Evolutionary conservation across 2,797 vertebrate species (phyloP).

Genomic region (Gymnopithys bicolor): DNA sequence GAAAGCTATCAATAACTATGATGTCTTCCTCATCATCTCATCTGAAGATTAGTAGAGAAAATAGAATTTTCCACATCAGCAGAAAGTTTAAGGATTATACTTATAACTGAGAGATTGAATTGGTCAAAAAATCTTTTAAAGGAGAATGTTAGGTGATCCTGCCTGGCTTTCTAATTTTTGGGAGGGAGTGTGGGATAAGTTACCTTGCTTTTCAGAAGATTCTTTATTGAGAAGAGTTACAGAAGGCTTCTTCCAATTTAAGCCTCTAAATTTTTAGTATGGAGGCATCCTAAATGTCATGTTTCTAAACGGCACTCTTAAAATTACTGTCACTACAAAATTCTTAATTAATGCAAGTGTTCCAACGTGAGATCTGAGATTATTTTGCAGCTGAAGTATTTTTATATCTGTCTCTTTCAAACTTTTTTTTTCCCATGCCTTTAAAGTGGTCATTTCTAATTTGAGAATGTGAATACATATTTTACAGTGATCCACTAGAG

Average conservation of each 20-base stretch:
- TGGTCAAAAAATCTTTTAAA: neutral
- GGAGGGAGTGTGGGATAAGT: rapidly evolving
- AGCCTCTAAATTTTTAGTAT: conserved; percentile 18
- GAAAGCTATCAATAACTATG: neutral
- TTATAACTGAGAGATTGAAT: neutral
- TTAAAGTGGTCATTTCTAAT: conserved; percentile 39
- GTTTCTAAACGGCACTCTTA: conserved; percentile 27
- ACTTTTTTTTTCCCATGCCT: neutral
- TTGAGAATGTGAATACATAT: neutral
- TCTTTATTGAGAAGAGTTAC: neutral
- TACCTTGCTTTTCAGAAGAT: neutral
- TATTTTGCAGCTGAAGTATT: conserved; percentile 51
- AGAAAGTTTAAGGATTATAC: neutral
- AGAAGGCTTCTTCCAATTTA: conserved; percentile 11
- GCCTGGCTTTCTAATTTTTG: neutral
- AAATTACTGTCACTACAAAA: conserved; percentile 60
- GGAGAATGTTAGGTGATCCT: neutral
- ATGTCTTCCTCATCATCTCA: neutral
- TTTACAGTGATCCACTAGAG: neutral
- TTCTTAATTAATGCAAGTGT: conserved; percentile 49
- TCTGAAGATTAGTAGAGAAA: neutral
- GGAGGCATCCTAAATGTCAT: conserved; percentile 37
- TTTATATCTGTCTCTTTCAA: conserved; percentile 27
- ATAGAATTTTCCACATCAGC: neutral
- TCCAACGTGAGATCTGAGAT: neutral